Percentiles rank a stretch among this genome's conserved stretches.
Evolutionary conservation across 2,113 vertebrate genomes (phyloP).

Genomic region (Lampris incognitus): DNA sequence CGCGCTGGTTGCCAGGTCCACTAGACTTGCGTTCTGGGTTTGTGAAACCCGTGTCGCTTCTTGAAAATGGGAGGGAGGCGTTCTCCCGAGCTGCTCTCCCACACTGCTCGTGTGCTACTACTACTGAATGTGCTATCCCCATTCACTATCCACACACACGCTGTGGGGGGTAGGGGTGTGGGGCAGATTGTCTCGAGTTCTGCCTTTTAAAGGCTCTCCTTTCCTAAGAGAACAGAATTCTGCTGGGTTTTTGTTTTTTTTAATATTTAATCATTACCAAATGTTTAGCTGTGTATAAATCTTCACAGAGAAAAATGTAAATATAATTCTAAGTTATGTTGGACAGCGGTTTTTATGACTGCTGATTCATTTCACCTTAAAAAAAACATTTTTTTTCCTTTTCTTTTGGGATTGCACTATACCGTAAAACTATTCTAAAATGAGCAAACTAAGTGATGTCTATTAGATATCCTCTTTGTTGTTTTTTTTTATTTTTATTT

Average conservation of each 20-base stretch:
- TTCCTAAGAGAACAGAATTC: constrained; percentile 53
- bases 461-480: constrained; percentile 73
- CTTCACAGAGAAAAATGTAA: constrained; percentile 67
- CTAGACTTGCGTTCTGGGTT: constrained; percentile 40
- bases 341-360: constrained; percentile 69
- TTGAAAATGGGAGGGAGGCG: constrained; percentile 30
- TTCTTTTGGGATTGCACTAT: constrained; percentile 70
- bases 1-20: constrained; percentile 36
- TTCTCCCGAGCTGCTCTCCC: constrained; percentile 52
- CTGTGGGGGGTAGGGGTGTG: constrained; percentile 25
- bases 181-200: constrained; percentile 48
- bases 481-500: constrained; percentile 58
- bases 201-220: constrained; percentile 65
- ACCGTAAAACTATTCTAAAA: constrained; percentile 70
- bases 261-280: constrained; percentile 64
- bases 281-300: constrained; percentile 74
- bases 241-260: constrained; percentile 32
- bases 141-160: constrained; percentile 45
- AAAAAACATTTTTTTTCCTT: constrained; percentile 16
- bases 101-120: constrained; percentile 62
- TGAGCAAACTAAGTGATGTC: constrained; percentile 69
- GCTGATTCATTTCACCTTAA: constrained; percentile 66
- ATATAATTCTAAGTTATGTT: constrained; percentile 71
- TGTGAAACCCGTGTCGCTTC: constrained; percentile 43
- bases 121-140: constrained; percentile 73